Percentiles rank a stretch among this genome's conserved stretches.
phyloP scores from a whole-genome alignment of 2,113 vertebrate genomes.

The Pseudolaguvia tuberculata region DNA sequence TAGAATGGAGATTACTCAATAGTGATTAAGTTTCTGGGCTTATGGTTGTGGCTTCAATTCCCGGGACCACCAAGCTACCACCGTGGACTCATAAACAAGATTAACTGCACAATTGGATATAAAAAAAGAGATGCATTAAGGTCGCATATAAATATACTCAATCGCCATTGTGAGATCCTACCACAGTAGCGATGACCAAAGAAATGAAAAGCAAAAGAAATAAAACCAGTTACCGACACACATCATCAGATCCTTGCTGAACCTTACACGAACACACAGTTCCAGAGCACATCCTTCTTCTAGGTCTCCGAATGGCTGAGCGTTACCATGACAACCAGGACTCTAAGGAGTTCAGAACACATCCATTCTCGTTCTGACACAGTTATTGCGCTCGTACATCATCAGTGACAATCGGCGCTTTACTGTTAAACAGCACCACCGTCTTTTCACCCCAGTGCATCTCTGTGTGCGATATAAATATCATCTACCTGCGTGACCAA shows the following conservation, averaged over 20 bases:
- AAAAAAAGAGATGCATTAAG: no score
- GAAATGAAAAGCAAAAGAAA: slow-evolving; percentile 23
- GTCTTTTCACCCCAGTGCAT: neutral
- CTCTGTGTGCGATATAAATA: no score
- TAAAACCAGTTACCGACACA: slow-evolving; percentile 14
- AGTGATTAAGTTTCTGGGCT: no score
- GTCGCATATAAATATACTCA: no score
- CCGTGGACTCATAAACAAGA: no score
- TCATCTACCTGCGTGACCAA: neutral
- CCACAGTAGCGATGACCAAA: slow-evolving; percentile 24
- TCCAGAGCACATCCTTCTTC: slow-evolving; percentile 28
- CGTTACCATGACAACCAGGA: slow-evolving; percentile 32
- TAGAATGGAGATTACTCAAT: no score
- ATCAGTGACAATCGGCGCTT: slow-evolving; percentile 13
- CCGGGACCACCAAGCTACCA: no score
- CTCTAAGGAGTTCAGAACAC: slow-evolving; percentile 36
- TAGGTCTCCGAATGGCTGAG: slow-evolving; percentile 28
- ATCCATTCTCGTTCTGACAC: slow-evolving; percentile 32
- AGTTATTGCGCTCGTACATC: slow-evolving; percentile 37
- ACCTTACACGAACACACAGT: slow-evolving; percentile 25
- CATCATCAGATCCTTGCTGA: slow-evolving; percentile 5
- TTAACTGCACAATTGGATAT: no score
- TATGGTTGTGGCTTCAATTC: no score
- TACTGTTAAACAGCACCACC: neutral
- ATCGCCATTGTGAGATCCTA: slow-evolving; percentile 14